Conservation (phyloP, 53 echinoderm and acorn worm species). For the Temnopleurus reevesii region DNA sequence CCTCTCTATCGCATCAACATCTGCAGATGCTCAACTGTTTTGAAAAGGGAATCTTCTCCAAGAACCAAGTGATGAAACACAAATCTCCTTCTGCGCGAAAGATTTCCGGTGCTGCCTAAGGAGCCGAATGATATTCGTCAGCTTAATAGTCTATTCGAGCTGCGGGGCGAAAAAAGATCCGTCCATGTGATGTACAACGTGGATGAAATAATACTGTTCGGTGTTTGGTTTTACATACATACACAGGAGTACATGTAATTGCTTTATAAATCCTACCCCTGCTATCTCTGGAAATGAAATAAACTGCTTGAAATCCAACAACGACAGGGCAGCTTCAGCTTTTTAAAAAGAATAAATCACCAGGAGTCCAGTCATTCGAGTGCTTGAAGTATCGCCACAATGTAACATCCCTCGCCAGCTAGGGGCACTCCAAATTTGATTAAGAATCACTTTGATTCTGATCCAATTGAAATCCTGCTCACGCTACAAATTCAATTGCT, state of each 20-base stretch:
- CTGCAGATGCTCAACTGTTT: neutral
- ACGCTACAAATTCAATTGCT: constrained; percentile 26
- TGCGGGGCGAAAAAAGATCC: neutral
- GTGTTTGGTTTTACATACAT: too few relatives aligned
- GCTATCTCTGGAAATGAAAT: constrained; percentile 2
- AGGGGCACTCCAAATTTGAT: constrained; percentile 30
- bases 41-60: neutral
- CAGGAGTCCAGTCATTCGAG: neutral
- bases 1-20: neutral
- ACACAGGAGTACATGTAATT: neutral
- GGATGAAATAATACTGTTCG: neutral
- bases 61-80: constrained; percentile 22
- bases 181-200: neutral
- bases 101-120: neutral
- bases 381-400: neutral
- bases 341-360: neutral
- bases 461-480: constrained; percentile 17
- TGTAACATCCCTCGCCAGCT: neutral
- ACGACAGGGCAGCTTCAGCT: neutral
- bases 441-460: constrained; percentile 38
- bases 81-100: neutral
- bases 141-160: neutral
- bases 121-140: neutral
- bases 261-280: neutral
- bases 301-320: constrained; percentile 15